Evolutionary conservation across 2,888 invertebrate genomes (phyloP).

Genomic region (Euplexia lucipara): DNA sequence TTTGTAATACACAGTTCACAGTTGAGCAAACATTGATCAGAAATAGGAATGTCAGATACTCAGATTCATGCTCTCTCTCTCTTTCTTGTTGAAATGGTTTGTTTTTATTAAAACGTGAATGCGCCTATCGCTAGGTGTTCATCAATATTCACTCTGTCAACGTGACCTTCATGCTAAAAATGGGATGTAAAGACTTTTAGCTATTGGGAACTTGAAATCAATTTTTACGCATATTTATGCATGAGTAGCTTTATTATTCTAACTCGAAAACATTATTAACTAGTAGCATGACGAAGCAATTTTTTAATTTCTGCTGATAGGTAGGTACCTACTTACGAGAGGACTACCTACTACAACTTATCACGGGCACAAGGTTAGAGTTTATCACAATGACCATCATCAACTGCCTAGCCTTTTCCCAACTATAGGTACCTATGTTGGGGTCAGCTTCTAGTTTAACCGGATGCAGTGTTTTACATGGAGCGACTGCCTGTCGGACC

Average conservation of each 20-base stretch:
- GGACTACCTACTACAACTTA: conserved; percentile 6
- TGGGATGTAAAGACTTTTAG: background rate
- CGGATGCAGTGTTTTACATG: no score
- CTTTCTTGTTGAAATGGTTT: background rate
- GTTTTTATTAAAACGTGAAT: background rate
- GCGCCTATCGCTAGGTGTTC: conserved; percentile 1
- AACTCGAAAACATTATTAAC: conserved; percentile 5
- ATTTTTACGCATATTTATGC: background rate
- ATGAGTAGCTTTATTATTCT: background rate
- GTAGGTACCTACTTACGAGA: conserved; percentile 3
- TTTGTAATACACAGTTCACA: background rate
- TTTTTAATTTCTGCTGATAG: conserved; percentile 12
- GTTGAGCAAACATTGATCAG: background rate
- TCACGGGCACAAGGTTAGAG: conserved; percentile 9
- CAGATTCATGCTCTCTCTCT: conserved; percentile 4
- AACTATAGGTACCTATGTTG: no score
- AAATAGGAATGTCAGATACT: background rate
- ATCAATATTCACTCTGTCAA: conserved; percentile 29
- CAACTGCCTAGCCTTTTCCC: no score
- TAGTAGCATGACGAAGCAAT: conserved; percentile 28
- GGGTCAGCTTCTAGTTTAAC: no score
- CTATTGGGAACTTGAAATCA: conserved; percentile 6
- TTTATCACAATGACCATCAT: conserved; percentile 37
- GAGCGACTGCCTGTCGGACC: no score
- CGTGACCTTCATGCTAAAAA: conserved; percentile 26